These are phyloP conservation scores for Cossypha polioptera DNA, from an alignment of 2,797 vertebrate genomes.

Conservation along the genomic window DNA sequence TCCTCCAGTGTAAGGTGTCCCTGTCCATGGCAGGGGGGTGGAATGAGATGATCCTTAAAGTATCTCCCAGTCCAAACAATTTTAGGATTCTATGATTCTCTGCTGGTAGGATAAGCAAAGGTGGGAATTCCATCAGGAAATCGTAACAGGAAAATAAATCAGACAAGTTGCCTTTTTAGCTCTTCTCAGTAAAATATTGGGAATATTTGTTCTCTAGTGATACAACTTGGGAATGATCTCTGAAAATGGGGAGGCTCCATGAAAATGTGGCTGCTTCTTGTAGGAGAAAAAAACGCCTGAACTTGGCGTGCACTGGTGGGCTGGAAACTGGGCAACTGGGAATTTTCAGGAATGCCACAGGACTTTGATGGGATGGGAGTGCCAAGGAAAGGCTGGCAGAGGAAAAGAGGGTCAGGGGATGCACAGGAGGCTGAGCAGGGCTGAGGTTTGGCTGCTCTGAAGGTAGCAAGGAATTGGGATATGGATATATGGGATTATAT, in stretches of 20 bases:
- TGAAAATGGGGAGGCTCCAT: too few species aligned
- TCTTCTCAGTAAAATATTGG: not conserved
- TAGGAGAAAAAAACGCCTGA: not conserved
- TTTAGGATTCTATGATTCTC: not conserved
- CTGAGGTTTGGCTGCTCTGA: not conserved
- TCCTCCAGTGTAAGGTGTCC: not conserved
- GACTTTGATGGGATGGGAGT: not conserved
- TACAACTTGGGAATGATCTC: not conserved
- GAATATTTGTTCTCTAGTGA: not conserved
- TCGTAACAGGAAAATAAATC: not conserved
- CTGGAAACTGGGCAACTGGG: fast-evolving
- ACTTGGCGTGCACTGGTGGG: fast-evolving
- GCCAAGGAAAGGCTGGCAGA: not conserved
- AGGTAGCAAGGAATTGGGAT: fast-evolving
- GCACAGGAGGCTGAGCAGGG: fast-evolving
- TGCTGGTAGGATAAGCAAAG: not conserved
- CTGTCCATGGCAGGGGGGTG: not conserved
- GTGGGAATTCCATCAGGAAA: not conserved
- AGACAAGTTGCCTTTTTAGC: not conserved
- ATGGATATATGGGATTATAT: too few species aligned
- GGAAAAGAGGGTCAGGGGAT: not conserved
- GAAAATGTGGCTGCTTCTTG: not conserved
- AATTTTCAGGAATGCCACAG: fast-evolving
- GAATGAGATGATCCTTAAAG: not conserved
- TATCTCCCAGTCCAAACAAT: fast-evolving